These are phyloP conservation scores for Esox masquinongy DNA, from an alignment of 2,797 vertebrate species.

Conservation along the genomic window DNA sequence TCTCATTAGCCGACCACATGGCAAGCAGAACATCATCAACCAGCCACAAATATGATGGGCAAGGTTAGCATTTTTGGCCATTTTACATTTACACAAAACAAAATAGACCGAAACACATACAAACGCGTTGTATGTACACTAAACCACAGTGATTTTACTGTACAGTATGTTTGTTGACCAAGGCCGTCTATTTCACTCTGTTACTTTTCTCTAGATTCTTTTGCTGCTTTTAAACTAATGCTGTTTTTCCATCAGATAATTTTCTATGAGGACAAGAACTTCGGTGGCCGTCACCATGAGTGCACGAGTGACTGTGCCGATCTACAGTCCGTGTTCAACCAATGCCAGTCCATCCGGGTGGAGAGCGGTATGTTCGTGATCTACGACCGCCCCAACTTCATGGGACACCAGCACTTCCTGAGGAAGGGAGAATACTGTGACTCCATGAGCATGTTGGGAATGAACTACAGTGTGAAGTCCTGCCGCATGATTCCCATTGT, in stretches of 20 bases:
- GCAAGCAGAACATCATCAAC: conserved; percentile 23
- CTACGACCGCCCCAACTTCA: conserved; percentile 25
- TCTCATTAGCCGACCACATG: conserved; percentile 17
- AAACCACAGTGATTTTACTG: background rate
- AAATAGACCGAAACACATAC: background rate
- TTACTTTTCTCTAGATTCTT: conserved; percentile 32
- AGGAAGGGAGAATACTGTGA: conserved; percentile 34
- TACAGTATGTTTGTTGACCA: background rate
- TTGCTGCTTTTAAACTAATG: conserved; percentile 13
- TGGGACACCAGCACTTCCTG: conserved; percentile 25
- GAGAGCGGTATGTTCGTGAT: conserved; percentile 31
- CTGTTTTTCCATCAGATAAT: conserved; percentile 37
- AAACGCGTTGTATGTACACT: background rate
- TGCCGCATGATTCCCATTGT: conserved; percentile 36
- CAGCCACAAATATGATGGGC: conserved; percentile 52
- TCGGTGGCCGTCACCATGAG: conserved; percentile 44
- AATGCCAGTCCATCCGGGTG: conserved; percentile 47
- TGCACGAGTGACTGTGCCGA: conserved; percentile 44
- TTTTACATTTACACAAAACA: background rate
- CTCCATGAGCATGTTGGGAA: conserved; percentile 34
- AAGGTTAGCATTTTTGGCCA: conserved; percentile 60
- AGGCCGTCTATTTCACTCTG: background rate
- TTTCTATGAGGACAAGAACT: conserved; percentile 52
- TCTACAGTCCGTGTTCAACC: conserved; percentile 44
- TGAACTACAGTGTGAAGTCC: conserved; percentile 38